Base-by-base conservation (phyloP, 64 coral and sea anemone species). In the Orbicella faveolata region DNA sequence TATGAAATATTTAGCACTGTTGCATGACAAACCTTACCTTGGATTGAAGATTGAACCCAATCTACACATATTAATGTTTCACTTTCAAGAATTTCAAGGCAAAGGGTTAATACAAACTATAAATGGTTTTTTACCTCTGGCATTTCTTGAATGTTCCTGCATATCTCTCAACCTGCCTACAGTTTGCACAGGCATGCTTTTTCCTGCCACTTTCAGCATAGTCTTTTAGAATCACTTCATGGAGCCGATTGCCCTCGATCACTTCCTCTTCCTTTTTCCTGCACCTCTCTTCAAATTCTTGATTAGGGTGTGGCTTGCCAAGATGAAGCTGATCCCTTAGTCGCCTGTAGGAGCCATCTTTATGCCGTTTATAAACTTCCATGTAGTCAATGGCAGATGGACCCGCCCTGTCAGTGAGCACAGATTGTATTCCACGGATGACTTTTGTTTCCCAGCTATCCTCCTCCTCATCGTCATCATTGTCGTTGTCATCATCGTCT, bases 141-240 rank as follows among this genome's bases (percentile, higher is more conserved):
- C 90, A 92, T 74, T 92, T 92, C 65, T 92, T 92, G 53, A 79
- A 92, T 2, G 57, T 59, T 73, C 86, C 86, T 1, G 75, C 75
- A 79, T 52, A 63, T 55, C 68, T 84, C 37, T 92, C 90, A 23
- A 92, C 90, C 55, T 73, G 36, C 63, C 76, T 76, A 61, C 90
- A 92, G 75, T 88, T 92, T 72, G 90, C 83, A 77, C 90, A 92
- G 12, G 76, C 75, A 34, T 69, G 90, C 25, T 61, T 65, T 30
- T 77, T 86, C 69, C 44, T 80, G 25, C 0, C 30, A 69, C 36
- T 57, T 8, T 79, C 76, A 44, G 8, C 36, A 41, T 80, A 83
- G 59, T 86, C 62, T 21, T 76, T 66, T 9, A 92, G 23, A 57
- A 26, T 92, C 83, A 25, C 76, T 79, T 75, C 83, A 80, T 79